Evolutionary conservation across 37 sponge, comb jelly and placozoan species (phyloP).

Genomic region (Chondrilla cf. caribensis): DNA sequence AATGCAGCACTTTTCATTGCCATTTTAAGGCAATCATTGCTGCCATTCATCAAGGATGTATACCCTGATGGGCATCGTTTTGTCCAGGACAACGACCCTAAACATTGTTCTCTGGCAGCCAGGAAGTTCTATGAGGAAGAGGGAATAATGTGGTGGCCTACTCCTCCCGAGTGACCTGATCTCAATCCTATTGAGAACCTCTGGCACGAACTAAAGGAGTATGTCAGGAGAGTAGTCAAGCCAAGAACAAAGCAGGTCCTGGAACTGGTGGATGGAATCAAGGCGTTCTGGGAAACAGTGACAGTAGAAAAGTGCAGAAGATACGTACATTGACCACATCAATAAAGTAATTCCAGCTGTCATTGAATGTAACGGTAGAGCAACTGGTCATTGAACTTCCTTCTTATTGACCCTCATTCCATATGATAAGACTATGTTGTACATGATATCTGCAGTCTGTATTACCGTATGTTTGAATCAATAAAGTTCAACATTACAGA

Average conservation of each 20-base stretch:
- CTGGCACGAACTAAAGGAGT: slow-evolving; percentile 28
- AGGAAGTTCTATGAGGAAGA: background rate
- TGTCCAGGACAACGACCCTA: slow-evolving; percentile 24
- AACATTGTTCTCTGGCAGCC: slow-evolving; percentile 7
- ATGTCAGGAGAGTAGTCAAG: slow-evolving; percentile 17
- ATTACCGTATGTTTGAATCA: background rate
- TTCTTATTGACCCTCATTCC: too few species aligned
- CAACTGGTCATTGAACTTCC: slow-evolving; percentile 6
- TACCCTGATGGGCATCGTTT: slow-evolving; percentile 17
- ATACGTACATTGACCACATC: slow-evolving; percentile 23
- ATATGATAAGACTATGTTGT: too few species aligned
- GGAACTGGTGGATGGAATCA: slow-evolving; percentile 20
- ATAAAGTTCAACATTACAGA: too few species aligned
- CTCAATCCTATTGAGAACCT: slow-evolving; percentile 21
- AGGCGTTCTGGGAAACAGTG: slow-evolving; percentile 27
- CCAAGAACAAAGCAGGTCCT: slow-evolving; percentile 26
- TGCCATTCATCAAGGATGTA: slow-evolving; percentile 15
- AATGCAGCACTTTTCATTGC: slow-evolving; percentile 11
- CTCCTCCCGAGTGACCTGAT: slow-evolving; percentile 21
- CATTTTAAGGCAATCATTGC: background rate
- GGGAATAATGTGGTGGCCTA: slow-evolving; percentile 18
- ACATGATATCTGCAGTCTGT: background rate
- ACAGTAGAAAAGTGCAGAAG: slow-evolving; percentile 17
- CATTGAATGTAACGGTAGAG: background rate
- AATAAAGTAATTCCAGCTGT: slow-evolving; percentile 17